A percentile compares a stretch with the other conserved stretches of the same genome.
Conservation (phyloP, 2,888 invertebrate species). For the Drosophila picticornis region DNA sequence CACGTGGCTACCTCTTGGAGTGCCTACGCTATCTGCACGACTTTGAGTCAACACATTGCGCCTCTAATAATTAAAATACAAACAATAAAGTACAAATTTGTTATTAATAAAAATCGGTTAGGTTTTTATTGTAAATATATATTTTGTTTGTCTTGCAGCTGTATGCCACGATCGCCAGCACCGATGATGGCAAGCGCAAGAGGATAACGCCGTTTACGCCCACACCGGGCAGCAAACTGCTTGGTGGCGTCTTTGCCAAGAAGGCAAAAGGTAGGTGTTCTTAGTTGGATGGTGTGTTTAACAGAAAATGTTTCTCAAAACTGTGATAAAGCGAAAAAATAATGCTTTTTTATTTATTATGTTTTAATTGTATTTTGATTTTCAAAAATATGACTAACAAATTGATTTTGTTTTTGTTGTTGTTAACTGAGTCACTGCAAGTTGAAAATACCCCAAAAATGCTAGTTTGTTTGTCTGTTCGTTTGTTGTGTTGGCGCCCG, state of each 20-base stretch:
- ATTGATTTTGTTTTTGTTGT: conserved; percentile 21
- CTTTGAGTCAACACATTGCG: conserved; percentile 42
- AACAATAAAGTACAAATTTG: conserved; percentile 47
- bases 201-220: conserved; percentile 80
- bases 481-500: conserved; percentile 84
- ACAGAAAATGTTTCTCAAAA: neutral
- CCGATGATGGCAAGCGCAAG: conserved; percentile 59
- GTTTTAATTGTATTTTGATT: conserved; percentile 23
- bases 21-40: conserved; percentile 66
- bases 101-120: conserved; percentile 1
- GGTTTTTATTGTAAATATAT: conserved; percentile 11
- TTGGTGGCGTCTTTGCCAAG: conserved; percentile 84
- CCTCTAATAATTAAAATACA: conserved; percentile 1
- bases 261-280: conserved; percentile 80
- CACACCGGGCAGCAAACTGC: conserved; percentile 79
- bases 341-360: conserved; percentile 11
- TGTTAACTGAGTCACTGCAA: conserved; percentile 37
- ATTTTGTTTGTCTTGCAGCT: conserved; percentile 65
- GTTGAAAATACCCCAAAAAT: conserved; percentile 26
- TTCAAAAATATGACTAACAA: conserved; percentile 50
- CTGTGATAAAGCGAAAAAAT: neutral
- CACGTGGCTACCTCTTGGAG: conserved; percentile 71
- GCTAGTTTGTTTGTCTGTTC: conserved; percentile 74
- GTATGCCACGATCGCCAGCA: conserved; percentile 69
- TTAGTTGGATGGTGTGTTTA: neutral